phyloP scores from a whole-genome alignment of 2,113 vertebrate species.

The Montifringilla adamsi region DNA sequence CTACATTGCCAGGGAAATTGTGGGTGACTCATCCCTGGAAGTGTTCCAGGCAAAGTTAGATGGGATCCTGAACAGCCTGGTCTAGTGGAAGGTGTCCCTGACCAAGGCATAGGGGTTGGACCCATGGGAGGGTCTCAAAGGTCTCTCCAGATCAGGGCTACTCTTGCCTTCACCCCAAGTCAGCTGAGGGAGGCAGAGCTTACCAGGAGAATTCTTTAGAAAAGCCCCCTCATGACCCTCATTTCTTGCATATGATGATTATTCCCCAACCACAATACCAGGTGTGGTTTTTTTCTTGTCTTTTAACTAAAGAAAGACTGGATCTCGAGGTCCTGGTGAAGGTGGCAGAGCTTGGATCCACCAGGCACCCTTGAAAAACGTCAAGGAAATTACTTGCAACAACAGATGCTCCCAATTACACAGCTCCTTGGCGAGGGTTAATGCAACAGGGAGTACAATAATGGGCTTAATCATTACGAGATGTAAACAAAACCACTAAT shows the following conservation, averaged over 20 bases:
- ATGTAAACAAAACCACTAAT: conserved; percentile 40
- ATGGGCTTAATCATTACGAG: not conserved
- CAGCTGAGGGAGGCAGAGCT: not conserved
- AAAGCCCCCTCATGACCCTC: not conserved
- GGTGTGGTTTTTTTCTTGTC: not conserved
- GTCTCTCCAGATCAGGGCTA: not conserved
- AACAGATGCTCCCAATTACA: not conserved
- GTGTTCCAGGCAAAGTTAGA: not conserved
- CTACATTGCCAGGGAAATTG: not conserved
- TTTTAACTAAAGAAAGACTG: not conserved
- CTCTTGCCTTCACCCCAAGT: not conserved
- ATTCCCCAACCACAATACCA: not conserved
- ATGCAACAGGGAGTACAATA: conserved; percentile 26
- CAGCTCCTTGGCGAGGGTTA: not conserved
- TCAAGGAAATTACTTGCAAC: not conserved
- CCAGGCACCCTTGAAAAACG: not conserved
- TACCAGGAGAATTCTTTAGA: not conserved
- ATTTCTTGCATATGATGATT: not conserved
- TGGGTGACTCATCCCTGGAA: not conserved
- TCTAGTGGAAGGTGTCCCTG: not conserved
- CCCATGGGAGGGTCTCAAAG: not conserved
- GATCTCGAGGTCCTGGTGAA: not conserved
- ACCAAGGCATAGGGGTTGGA: not conserved
- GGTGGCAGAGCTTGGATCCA: not conserved
- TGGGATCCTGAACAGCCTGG: not conserved